These are phyloP conservation scores for Sogatella furcifera DNA, from an alignment of 1,140 invertebrate species.

Conservation along the genomic window DNA sequence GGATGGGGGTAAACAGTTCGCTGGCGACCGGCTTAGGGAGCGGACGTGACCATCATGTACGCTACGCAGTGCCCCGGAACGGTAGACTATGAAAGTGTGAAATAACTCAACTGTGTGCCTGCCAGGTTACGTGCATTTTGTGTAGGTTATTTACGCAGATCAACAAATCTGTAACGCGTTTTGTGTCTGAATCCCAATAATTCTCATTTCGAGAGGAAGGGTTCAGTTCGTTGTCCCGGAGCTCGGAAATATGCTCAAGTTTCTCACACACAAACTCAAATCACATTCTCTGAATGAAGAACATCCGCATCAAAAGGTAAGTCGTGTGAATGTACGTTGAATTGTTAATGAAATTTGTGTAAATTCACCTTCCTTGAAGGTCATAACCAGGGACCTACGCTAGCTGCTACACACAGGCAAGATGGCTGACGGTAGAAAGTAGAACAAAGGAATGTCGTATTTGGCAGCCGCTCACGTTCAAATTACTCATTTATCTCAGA, in stretches of 20 bases:
- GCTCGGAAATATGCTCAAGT: conserved; percentile 57
- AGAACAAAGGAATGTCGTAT: conserved; percentile 20
- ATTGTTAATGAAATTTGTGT: conserved; percentile 3
- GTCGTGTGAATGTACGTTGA: conserved; percentile 27
- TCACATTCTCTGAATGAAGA: conserved; percentile 71
- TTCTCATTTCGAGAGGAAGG: neutral
- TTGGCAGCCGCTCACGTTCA: neutral
- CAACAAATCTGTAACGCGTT: neutral
- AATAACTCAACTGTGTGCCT: neutral
- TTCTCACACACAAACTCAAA: conserved; percentile 65
- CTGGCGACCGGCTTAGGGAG: conserved; percentile 33
- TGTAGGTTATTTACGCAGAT: neutral
- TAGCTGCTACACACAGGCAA: conserved; percentile 19
- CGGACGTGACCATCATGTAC: conserved; percentile 27
- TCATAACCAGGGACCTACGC: conserved; percentile 19
- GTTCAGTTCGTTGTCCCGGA: conserved; percentile 16
- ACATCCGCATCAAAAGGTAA: conserved; percentile 49
- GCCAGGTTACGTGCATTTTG: neutral
- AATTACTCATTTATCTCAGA: too few relatives aligned
- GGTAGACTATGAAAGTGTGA: conserved; percentile 11
- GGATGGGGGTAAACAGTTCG: conserved; percentile 35
- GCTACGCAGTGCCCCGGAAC: neutral
- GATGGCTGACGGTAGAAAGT: conserved; percentile 25
- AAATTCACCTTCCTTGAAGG: conserved; percentile 25
- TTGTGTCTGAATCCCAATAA: conserved; percentile 19